Base-by-base conservation (phyloP, 1,140 invertebrate genomes). In the Daktulosphaira vitifoliae region DNA sequence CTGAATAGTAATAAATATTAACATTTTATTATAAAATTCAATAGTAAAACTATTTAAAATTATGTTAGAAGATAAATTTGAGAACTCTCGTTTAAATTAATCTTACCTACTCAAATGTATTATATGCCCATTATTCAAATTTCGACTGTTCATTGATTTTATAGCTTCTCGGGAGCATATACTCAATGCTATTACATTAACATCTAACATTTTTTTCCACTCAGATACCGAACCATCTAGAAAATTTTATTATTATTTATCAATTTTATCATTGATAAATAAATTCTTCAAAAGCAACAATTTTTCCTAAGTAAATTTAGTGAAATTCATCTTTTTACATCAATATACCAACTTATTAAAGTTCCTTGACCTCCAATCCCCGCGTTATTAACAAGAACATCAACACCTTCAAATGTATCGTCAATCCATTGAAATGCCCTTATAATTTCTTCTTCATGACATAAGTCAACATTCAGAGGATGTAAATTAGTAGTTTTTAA, bases 301-400 rank as follows among this genome's bases (percentile, higher is more conserved):
- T 9, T n/a, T 9, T 9, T 9, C 8, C 38, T 8, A 9, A 9
- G 8, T 8, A 9, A 9, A 39, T 29, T 9, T 18, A 56, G 3
- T n/a, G n/a, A n/a, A n/a, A n/a, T n/a, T n/a, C n/a, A n/a, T n/a
- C n/a, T n/a, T n/a, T n/a, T n/a, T n/a, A n/a, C n/a, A n/a, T n/a
- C n/a, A n/a, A n/a, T n/a, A n/a, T n/a, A 42, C 22, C 66, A 66
- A 70, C 70, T 67, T 56, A 70, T 39, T 9, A 70, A 56, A 42
- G 64, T 67, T 16, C 62, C 38, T 18, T 29, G 50, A 53, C 70
- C 70, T 6, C 67, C 62, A 15, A 70, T 56, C 2, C 69, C 88
- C 3, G 88, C 87, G 71, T 86, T 88, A 71, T 90, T 90, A 25
- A 90, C 76, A 48, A 88, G 75, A 2, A 90, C 75, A 70, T 88